Base-by-base conservation (phyloP, 1,140 invertebrate genomes). In the Pachypsylla venusta region DNA sequence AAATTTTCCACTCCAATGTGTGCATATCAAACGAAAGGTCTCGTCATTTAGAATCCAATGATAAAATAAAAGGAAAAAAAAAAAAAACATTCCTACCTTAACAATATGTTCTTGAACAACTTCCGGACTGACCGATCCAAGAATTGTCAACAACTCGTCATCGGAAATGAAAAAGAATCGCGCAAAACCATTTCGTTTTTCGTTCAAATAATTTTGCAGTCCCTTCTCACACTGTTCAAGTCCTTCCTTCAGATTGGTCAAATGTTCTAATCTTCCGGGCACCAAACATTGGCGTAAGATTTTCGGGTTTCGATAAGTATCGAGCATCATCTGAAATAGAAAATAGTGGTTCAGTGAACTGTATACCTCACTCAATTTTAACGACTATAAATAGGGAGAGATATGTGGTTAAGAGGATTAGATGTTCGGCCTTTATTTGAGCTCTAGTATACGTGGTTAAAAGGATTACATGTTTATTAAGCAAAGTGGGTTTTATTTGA, bases 81-180 rank as follows among this genome's bases (percentile, higher is more conserved):
- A n/a, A n/a, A n/a, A 10, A 12, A 35, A 35, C 10, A 35, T 10
- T 53, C 14, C 14, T 40, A 60, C 83, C 79, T 95, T 94, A 53
- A 91, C 87, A 77, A 93, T 88, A 67, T 94, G 87, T 67, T 91
- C 85, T 72, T 94, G 89, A 14, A 93, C 85, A 67, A 81, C 83
- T 54, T 74, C 74, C 19, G 83, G 80, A 60, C 88, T 81, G 64
- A 81, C 87, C 66, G 82, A 90, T 25, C 90, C 89, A n/a, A 94
- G 75, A 64, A 94, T 89, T 27, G 84, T 85, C 12, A 95, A 75
- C 57, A 95, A 69, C 71, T 95, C 92, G 68, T 93, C 89, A 60
- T 93, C 91, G 5, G 90, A 93, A 63, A 95, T 86, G 69, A 95
- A 94, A 73, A 86, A 93, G 72, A 95, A 94, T 64, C 92, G 71